phyloP scores from a whole-genome alignment of 2,797 vertebrate species.

The Limosa lapponica region DNA sequence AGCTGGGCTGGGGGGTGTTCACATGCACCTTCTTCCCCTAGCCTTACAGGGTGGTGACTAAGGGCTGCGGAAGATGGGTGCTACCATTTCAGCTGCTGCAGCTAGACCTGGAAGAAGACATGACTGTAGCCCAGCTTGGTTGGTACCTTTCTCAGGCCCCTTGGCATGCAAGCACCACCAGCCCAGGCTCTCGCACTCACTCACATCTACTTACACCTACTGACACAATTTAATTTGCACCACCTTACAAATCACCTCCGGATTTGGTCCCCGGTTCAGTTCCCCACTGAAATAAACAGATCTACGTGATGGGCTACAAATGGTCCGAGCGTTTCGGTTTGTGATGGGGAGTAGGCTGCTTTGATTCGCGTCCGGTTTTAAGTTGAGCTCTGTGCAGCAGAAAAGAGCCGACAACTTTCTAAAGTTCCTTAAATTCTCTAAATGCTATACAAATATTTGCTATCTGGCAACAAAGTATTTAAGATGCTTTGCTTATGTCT shows the following conservation, averaged over 20 bases:
- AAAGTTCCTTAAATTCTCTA: constrained; percentile 35
- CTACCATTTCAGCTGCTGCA: not conserved
- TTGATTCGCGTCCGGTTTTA: not conserved
- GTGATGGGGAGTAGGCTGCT: not conserved
- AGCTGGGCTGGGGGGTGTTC: not conserved
- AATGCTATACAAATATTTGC: not conserved
- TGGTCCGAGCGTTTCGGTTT: rapidly evolving
- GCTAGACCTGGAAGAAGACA: not conserved
- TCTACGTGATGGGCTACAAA: not conserved
- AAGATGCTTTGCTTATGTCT: constrained; percentile 27
- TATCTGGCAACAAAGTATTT: constrained; percentile 11
- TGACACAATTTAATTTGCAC: not conserved
- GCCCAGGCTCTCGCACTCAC: not conserved
- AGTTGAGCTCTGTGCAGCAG: not conserved
- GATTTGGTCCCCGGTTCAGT: not conserved
- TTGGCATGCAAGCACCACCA: not conserved
- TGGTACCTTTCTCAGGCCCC: not conserved
- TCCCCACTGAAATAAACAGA: not conserved
- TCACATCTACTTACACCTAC: not conserved
- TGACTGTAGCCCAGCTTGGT: too few relatives aligned
- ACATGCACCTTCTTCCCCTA: not conserved
- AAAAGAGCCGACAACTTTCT: constrained; percentile 23
- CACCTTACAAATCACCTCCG: constrained; percentile 3
- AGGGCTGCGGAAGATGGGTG: not conserved
- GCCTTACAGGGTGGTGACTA: not conserved